Base-by-base conservation (phyloP, 2,888 invertebrate species). In the Schrankia costaestrigalis region DNA sequence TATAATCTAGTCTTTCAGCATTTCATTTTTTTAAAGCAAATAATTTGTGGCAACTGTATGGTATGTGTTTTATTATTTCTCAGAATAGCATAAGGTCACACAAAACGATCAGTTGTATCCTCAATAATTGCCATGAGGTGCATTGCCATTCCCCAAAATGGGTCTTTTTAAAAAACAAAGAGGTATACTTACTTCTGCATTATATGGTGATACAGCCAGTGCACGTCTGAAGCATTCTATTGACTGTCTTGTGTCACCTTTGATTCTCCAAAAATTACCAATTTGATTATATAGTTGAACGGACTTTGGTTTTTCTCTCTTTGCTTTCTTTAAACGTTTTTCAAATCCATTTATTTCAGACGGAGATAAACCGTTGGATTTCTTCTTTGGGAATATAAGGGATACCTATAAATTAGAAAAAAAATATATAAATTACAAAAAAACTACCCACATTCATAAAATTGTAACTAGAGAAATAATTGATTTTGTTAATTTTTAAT, bases 181-280 rank as follows among this genome's bases (percentile, higher is more conserved):
- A 6, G 6, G 18, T 11, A 18, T 9, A 71, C 75, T 72, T 56
- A 88, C 93, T 78, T 96, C 96, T 23, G 96, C 93, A 85, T 96
- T 95, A 64, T 95, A 94, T 1, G 96, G 96, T 11, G 95, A 93
- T 7, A 96, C 93, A 11, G 94, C 93, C 11, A 96, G 89, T 3
- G 95, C 96, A 63, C 95, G 90, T 43, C 96, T 90, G 79, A 96
- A 97, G 74, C 96, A 97, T 78, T 97, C 96, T 43, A 97, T 96
- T 0, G 96, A 94, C 65, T 93, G 92, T 64, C 94, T 90, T 3
- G 96, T 94, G 70, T 96, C 94, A 3, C 96, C 96, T 75, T 95
- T 95, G 53, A 96, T 94, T 46, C 96, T 90, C 95, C 95, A 96
- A 77, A 95, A 96, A 78, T 97, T 96, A 1, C 96, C 96, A 64